Base-by-base conservation (phyloP, 2,113 vertebrate species). In the Microtus montanus region DNA sequence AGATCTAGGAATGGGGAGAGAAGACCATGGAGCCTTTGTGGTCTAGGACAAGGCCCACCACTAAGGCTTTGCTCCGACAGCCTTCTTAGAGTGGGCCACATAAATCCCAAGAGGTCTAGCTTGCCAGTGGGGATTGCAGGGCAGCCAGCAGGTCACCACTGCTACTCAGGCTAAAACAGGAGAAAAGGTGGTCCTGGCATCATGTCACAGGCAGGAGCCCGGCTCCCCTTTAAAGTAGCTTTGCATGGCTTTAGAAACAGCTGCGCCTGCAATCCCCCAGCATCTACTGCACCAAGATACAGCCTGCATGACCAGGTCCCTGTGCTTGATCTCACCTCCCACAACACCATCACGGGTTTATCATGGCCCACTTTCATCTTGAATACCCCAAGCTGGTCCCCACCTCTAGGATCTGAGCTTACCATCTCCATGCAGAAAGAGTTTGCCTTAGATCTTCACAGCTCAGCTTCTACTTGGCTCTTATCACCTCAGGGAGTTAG, bases 361-460 rank as follows among this genome's bases (percentile, higher is more conserved):
- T 19, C 44, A 63, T 63, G 7, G 54, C 52, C 74, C 35, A 70
- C 15, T 26, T 89, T 91, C 33, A 38, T 52, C 88, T 66, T 73
- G 70, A 96, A 85, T 3, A 22, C 6, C 54, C 33, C 66, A 92
- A 75, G 26, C 88, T 84, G 61, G 13, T 79, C 49, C 38, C 75
- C 22, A 26, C 44, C 58, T 54, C 74, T 75, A 41, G 79, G 28
- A 61, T 28, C 44, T 74, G 63, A 84, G 28, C 61, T 64, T 82
- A 38, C 35, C 35, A 49, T 35, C 71, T 49, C 68, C 71, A 5
- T 26, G 44, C 22, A 93, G 64, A 63, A 49, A 15, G 13, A 71
- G 82, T 89, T 94, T 74, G 47, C 19, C 41, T 83, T 90, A 3
- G 47, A 58, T 87, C 44, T 71, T 91, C 64, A 79, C 38, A 89